Evolutionary conservation across 2,113 vertebrate genomes (phyloP).

Genomic region (Syrrhaptes paradoxus): DNA sequence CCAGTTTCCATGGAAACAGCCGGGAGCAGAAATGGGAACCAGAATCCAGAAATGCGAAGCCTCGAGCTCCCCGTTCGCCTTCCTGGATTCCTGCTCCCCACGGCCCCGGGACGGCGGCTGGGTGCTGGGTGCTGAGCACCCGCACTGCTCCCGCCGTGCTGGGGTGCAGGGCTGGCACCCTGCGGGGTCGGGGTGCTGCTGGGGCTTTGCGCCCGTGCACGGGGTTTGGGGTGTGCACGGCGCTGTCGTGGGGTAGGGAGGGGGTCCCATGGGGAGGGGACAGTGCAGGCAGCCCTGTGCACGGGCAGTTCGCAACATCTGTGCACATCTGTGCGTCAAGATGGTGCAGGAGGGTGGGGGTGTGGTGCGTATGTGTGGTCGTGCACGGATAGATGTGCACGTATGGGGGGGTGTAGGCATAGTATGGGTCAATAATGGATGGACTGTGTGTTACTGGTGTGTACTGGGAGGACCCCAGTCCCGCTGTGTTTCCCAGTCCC

Average conservation of each 20-base stretch:
- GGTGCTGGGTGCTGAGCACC: background rate
- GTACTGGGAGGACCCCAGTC: background rate
- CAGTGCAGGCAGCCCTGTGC: background rate
- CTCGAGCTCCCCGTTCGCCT: constrained; percentile 58
- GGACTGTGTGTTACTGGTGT: background rate
- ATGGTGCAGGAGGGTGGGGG: background rate
- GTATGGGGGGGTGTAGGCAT: background rate
- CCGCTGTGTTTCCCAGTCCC: fast-evolving
- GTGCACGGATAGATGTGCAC: fast-evolving
- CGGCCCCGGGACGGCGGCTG: background rate
- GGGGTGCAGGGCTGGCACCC: background rate
- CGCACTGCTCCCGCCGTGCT: background rate
- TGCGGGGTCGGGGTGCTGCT: background rate
- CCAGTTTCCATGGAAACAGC: constrained; percentile 77
- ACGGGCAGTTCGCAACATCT: background rate
- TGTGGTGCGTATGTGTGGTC: fast-evolving
- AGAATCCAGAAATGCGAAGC: constrained; percentile 72
- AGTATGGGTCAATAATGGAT: fast-evolving
- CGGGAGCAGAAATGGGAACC: constrained; percentile 73
- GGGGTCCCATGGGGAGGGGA: background rate
- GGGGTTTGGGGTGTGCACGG: background rate
- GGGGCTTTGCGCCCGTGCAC: fast-evolving
- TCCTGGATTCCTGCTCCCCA: constrained; percentile 45
- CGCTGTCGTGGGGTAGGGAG: background rate
- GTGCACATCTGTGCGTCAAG: background rate